Conservation (phyloP, 2,113 vertebrate genomes). For the Abramis brama region DNA sequence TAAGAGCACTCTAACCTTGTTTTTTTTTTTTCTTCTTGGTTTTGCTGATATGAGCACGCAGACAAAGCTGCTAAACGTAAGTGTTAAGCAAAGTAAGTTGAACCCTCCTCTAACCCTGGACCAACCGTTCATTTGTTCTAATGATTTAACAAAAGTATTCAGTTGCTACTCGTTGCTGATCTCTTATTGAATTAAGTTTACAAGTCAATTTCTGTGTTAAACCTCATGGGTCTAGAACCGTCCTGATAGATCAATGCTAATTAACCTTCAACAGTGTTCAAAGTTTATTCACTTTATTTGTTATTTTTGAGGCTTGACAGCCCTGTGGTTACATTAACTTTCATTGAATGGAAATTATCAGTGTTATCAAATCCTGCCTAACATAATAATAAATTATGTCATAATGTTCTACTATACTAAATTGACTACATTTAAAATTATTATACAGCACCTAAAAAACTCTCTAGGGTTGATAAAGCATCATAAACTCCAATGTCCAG, state of each 20-base stretch:
- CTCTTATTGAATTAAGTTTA: not conserved
- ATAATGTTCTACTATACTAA: too few relatives aligned
- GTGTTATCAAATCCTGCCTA: too few relatives aligned
- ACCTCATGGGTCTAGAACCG: not conserved
- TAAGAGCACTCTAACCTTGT: not conserved
- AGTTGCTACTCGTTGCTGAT: not conserved
- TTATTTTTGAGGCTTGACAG: too few relatives aligned
- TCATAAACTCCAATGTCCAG: not conserved
- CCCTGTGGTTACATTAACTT: too few relatives aligned
- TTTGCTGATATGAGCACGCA: not conserved
- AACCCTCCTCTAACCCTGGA: not conserved
- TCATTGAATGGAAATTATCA: too few relatives aligned
- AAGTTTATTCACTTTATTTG: not conserved
- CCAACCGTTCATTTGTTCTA: not conserved
- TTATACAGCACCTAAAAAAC: too few relatives aligned
- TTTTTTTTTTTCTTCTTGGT: too few relatives aligned
- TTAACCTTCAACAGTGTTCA: not conserved
- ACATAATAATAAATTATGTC: too few relatives aligned
- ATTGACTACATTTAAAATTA: too few relatives aligned
- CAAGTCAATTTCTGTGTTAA: not conserved
- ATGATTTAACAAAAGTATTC: not conserved
- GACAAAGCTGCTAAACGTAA: not conserved
- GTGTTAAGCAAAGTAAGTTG: constrained; percentile 10
- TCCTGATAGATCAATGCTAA: not conserved
- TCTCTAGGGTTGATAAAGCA: too few relatives aligned